Base-by-base conservation (phyloP, 2,888 invertebrate species). In the Pollenia amentaria region DNA sequence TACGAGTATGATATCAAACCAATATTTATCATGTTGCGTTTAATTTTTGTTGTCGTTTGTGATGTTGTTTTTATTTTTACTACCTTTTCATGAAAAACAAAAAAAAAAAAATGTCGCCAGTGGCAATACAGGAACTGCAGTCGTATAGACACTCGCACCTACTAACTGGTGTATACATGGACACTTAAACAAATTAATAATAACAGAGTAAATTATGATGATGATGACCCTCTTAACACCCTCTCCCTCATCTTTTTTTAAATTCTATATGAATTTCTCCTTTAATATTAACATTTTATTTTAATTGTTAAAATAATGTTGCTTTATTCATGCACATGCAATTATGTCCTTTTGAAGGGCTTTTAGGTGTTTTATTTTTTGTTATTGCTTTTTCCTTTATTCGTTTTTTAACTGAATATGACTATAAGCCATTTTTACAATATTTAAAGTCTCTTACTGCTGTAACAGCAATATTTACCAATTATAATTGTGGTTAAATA, bases 1-100 rank as follows among this genome's bases (percentile, higher is more conserved):
- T 77, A 76, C 84, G 80, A 84, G 77, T 77, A 76, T 87, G 80
- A 84, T 73, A 80, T 77, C 67, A 62, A 80, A 77, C 76, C 75
- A 87, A 87, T 87, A 84, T 87, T 87, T 87, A 76, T 80, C 77
- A 29, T 67, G 62, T 76, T 67, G 76, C 46, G 62, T 83, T 83
- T 82, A 70, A 79, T 78, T 78, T 53, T 79, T 84, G 57, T 69
- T 79, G 86, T 83, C 67, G 46, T 60, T 82, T 62, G 76, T 84
- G 70, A 75, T 83, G 72, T 42, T 72, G 46, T 18, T 29, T 77
- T 77, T 55, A 72, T 72, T 67, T 75, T 75, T 69, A 69, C 57
- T 67, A 60, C 75, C 73, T 75, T 75, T 79, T 44, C 48, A 78
- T 69, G 18, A n/a, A 12, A 16, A 53, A 42, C 3, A 38, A 40